Percentiles rank a stretch among this genome's conserved stretches.
Conservation (phyloP, 2,888 invertebrate species). For the Napeogenes sylphis region DNA sequence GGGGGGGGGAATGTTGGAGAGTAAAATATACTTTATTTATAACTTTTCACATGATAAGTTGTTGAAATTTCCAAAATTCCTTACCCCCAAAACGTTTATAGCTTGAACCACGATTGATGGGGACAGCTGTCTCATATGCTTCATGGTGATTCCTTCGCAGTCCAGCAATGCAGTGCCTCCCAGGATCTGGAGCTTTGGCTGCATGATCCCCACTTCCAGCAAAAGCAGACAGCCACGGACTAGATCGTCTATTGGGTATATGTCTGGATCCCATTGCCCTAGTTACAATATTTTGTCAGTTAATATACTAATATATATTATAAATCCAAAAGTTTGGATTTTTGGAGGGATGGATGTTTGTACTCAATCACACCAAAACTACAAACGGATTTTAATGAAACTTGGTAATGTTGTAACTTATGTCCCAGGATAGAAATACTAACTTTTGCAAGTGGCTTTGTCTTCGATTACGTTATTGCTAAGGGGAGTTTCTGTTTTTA, state of each 20-base stretch:
- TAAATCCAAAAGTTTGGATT: too few species aligned
- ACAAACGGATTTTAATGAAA: too few species aligned
- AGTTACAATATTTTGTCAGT: constrained; percentile 22
- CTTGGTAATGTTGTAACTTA: too few species aligned
- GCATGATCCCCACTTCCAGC: constrained; percentile 85
- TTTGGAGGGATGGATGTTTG: too few species aligned
- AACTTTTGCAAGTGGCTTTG: too few species aligned
- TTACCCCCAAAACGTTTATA: constrained; percentile 83
- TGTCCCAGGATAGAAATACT: too few species aligned
- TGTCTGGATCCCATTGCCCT: constrained; percentile 85
- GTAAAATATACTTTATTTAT: too few species aligned
- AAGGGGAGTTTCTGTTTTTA: too few species aligned
- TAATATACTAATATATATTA: background rate
- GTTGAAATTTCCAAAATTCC: constrained; percentile 4
- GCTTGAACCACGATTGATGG: constrained; percentile 81
- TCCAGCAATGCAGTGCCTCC: constrained; percentile 87
- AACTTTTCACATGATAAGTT: too few species aligned
- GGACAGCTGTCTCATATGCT: constrained; percentile 83
- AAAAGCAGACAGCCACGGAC: constrained; percentile 82
- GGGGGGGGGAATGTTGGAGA: background rate
- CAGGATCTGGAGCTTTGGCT: constrained; percentile 84
- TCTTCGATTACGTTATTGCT: too few species aligned
- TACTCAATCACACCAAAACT: too few species aligned
- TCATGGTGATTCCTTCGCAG: constrained; percentile 81
- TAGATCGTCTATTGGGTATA: constrained; percentile 80